Evolutionary conservation across 2,113 vertebrate genomes (phyloP).

Genomic region (Archocentrus centrarchus): DNA sequence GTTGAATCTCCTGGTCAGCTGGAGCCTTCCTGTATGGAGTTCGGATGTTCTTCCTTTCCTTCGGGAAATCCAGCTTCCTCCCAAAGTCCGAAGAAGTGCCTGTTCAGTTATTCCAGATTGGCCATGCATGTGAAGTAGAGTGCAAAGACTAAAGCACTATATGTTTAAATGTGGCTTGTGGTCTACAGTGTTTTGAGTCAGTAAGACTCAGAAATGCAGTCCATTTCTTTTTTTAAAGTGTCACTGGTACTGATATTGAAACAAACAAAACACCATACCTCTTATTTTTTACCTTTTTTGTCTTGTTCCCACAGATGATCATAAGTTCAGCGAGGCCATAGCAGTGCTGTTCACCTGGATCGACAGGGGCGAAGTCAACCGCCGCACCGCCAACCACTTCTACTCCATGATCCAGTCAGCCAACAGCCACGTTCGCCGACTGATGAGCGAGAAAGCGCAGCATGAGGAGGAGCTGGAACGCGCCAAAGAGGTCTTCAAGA

Average conservation of each 20-base stretch:
- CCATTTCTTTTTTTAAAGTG: neutral
- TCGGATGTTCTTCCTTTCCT: neutral
- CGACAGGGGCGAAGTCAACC: slow-evolving; percentile 93
- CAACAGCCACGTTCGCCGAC: slow-evolving; percentile 91
- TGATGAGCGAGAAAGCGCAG: slow-evolving; percentile 89
- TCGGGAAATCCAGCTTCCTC: neutral
- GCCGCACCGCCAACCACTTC: slow-evolving; percentile 92
- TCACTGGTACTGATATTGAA: neutral
- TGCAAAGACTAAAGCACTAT: neutral
- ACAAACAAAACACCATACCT: neutral
- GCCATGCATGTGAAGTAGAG: neutral
- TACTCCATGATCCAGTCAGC: slow-evolving; percentile 97
- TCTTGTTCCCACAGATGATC: slow-evolving; percentile 84
- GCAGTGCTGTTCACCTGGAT: slow-evolving; percentile 92
- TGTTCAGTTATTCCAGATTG: neutral
- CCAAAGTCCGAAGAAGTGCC: neutral
- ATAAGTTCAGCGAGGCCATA: slow-evolving; percentile 90
- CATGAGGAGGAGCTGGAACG: slow-evolving; percentile 94
- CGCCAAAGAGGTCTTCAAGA: slow-evolving; percentile 92
- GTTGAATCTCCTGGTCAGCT: neutral
- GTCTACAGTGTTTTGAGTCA: neutral
- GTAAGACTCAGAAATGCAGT: neutral
- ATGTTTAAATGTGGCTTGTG: neutral
- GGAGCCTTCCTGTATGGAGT: neutral
- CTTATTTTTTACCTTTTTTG: too few species aligned